These are phyloP conservation scores for Euwallacea similis DNA, from an alignment of 1,140 invertebrate species.

Conservation along the genomic window DNA sequence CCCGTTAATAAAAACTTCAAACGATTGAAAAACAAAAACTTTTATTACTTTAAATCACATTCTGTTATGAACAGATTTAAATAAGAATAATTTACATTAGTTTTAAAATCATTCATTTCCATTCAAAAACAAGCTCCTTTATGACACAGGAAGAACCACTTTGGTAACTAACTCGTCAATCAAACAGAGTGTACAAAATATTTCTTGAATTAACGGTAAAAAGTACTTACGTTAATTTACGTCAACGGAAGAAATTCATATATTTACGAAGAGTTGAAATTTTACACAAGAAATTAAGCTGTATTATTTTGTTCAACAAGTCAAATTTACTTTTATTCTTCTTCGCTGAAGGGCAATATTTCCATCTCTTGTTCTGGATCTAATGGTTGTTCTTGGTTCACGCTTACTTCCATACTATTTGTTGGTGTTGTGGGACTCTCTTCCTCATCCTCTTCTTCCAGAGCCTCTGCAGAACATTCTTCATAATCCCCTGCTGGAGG, in stretches of 20 bases:
- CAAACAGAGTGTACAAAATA: constrained; percentile 28
- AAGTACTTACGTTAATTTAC: too few species aligned
- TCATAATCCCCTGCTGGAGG: constrained; percentile 49
- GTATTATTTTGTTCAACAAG: too few species aligned
- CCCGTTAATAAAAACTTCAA: background rate
- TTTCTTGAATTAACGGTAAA: constrained; percentile 1
- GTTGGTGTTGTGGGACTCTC: constrained; percentile 46
- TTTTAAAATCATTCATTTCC: constrained; percentile 21
- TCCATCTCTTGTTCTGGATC: constrained; percentile 72
- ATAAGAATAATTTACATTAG: constrained; percentile 32
- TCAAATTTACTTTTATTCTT: too few species aligned
- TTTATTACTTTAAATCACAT: constrained; percentile 39
- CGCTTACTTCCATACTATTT: constrained; percentile 43
- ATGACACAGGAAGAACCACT: constrained; percentile 32
- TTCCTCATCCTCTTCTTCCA: constrained; percentile 59
- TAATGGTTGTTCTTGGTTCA: constrained; percentile 46
- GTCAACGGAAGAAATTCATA: too few species aligned
- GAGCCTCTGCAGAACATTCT: constrained; percentile 50
- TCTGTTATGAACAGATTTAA: constrained; percentile 36
- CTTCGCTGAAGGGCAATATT: constrained; percentile 53
- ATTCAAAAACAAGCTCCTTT: constrained; percentile 11
- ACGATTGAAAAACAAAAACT: constrained; percentile 35
- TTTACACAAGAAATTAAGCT: too few species aligned
- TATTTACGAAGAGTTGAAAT: too few species aligned
- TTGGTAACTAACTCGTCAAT: constrained; percentile 35